Percentiles rank a stretch among this genome's conserved stretches.
Conservation (phyloP, 2,888 invertebrate species). For the Sericinus montela region DNA sequence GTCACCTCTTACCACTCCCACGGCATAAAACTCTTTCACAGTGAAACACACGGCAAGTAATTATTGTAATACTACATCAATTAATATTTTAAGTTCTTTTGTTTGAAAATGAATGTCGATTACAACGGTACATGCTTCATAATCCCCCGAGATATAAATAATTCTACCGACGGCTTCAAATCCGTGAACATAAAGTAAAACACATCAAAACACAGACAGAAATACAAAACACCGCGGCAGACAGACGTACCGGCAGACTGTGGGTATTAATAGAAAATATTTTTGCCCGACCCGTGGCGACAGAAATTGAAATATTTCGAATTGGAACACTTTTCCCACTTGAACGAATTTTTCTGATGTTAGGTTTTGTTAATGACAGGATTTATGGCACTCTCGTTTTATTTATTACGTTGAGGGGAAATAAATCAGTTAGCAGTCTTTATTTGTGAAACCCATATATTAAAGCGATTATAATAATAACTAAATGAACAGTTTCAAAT, state of each 20-base stretch:
- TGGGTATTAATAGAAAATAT: conserved; percentile 33
- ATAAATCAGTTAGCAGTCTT: conserved; percentile 16
- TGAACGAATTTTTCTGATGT: conserved; percentile 19
- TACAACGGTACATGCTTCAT: conserved; percentile 4
- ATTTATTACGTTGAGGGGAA: conserved; percentile 9
- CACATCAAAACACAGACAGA: conserved; percentile 55
- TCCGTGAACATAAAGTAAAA: conserved; percentile 54
- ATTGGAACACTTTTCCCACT: conserved; percentile 5
- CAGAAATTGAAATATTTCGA: conserved; percentile 30
- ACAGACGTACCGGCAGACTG: conserved; percentile 59
- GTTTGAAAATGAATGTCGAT: background rate
- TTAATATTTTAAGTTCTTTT: background rate
- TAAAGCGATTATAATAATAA: background rate
- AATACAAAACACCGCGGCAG: conserved; percentile 52
- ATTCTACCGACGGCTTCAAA: conserved; percentile 42
- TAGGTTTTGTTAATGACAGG: conserved; percentile 20
- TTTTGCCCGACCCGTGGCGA: conserved; percentile 27
- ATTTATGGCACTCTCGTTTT: conserved; percentile 17
- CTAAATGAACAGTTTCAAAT: conserved; percentile 5
- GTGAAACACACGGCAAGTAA: too few species aligned
- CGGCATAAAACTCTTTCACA: too few species aligned
- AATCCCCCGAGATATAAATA: conserved; percentile 57
- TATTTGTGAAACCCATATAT: conserved; percentile 4
- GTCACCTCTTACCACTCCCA: too few species aligned
- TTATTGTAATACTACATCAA: background rate